Percentiles rank a stretch among this genome's conserved stretches.
Evolutionary conservation across 2,113 vertebrate genomes (phyloP).

Genomic region (Cercopithecus mona): DNA sequence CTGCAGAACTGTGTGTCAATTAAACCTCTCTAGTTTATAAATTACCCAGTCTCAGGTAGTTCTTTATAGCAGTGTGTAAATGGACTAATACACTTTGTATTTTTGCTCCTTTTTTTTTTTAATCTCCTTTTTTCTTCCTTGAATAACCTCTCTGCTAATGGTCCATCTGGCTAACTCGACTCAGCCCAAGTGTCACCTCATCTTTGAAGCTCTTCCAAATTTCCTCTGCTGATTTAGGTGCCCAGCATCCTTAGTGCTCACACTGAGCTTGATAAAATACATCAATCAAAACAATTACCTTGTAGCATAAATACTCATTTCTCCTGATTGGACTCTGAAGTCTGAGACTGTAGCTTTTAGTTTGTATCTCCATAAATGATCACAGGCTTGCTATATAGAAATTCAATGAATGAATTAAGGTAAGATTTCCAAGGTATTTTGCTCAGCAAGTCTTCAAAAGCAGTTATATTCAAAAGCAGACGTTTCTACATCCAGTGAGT

Average conservation of each 20-base stretch:
- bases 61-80: too few relatives aligned
- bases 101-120: neutral
- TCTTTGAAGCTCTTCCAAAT: neutral
- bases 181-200: neutral
- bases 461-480: neutral
- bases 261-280: neutral
- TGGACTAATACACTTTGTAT: neutral
- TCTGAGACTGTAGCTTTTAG: neutral
- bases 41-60: too few relatives aligned
- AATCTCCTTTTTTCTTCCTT: neutral
- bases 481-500: neutral
- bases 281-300: neutral
- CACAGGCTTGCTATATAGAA: neutral
- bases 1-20: too few relatives aligned
- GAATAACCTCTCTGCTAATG: neutral
- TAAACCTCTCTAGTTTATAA: too few relatives aligned
- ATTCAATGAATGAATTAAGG: neutral
- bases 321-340: neutral
- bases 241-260: neutral
- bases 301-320: neutral
- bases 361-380: neutral
- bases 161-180: neutral
- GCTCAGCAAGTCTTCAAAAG: neutral
- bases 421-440: neutral
- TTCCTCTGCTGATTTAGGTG: neutral